These are phyloP conservation scores for Circaetus gallicus DNA, from an alignment of 2,113 vertebrate genomes.

Conservation along the genomic window DNA sequence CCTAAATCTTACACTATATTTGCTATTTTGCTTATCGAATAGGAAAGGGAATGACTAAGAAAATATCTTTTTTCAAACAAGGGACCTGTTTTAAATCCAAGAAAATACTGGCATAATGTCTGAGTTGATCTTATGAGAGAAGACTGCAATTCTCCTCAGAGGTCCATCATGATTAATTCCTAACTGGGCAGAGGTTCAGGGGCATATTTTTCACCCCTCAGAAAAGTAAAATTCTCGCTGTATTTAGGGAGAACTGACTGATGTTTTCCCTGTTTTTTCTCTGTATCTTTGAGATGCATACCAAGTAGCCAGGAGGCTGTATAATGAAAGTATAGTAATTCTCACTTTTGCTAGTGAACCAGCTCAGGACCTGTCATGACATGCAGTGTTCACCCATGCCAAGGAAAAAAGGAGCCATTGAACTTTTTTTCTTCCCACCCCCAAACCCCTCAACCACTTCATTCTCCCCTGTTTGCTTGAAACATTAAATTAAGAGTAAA, in stretches of 20 bases:
- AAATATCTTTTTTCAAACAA: neutral
- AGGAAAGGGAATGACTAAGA: neutral
- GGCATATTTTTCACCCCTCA: neutral
- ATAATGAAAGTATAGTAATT: neutral
- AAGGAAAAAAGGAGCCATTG: neutral
- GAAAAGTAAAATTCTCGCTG: neutral
- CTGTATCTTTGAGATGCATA: neutral
- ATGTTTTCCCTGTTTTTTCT: neutral
- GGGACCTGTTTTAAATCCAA: neutral
- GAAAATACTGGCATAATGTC: neutral
- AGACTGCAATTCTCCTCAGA: neutral
- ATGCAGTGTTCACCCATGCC: neutral
- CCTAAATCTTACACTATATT: neutral
- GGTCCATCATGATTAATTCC: neutral
- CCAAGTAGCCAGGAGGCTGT: neutral
- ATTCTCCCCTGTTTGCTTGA: neutral
- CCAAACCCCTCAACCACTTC: neutral
- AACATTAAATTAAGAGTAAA: neutral
- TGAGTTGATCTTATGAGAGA: neutral
- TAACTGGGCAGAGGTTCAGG: neutral
- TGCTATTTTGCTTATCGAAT: neutral
- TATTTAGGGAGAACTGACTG: neutral
- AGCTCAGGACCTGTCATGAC: neutral
- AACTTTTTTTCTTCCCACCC: neutral
- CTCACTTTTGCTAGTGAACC: neutral